Evolutionary conservation across 2,888 invertebrate genomes (phyloP), one percentile per base, ranked within the genome.

Genomic region (Andrena flavipes): DNA sequence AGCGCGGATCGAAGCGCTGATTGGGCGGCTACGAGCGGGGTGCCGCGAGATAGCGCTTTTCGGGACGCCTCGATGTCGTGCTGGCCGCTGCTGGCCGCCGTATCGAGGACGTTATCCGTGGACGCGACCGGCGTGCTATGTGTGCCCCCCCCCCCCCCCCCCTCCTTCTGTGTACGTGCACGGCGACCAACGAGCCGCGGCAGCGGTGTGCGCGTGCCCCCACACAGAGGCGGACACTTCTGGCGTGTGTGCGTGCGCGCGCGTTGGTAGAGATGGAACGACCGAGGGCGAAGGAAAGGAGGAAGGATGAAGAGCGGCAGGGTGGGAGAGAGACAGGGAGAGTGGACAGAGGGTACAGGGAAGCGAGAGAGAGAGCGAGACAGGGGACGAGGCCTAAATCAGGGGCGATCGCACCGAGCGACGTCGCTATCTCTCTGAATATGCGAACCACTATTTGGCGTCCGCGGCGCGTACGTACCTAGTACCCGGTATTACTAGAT

Each of bases 391-490:
- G 90, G 90, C 91, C 91, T 91, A 91, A 91, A 91, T 91, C 91
- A 91, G 92, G 91, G 90, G 89, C 91, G 90, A 90, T 90, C 90
- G 89, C 88, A 88, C 84, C 89, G 87, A 88, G 88, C 88, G 86
- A 86, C 87, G 87, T 88, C 89, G 88, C 84, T 92, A 91, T 92
- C 92, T 92, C 92, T 91, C 92, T 88, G 92, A 93, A 92, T 93
- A 93, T 92, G 93, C 92, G 92, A 91, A 90, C 90, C 92, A 91
- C 92, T 93, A 93, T 93, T 93, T 91, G 90, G 91, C 90, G 90
- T 91, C 89, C 91, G 86, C 90, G 85, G 87, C 90, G 91, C 91
- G 91, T 90, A 91, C 87, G 85, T 88, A 88, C 91, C 91, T 90
- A 92, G 92, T 91, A 91, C 91, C 90, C 90, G 90, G 92, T 92